Percentiles rank a stretch among this genome's conserved stretches.
Evolutionary conservation across 2,113 vertebrate genomes (phyloP).

Genomic region (Tetrax tetrax): DNA sequence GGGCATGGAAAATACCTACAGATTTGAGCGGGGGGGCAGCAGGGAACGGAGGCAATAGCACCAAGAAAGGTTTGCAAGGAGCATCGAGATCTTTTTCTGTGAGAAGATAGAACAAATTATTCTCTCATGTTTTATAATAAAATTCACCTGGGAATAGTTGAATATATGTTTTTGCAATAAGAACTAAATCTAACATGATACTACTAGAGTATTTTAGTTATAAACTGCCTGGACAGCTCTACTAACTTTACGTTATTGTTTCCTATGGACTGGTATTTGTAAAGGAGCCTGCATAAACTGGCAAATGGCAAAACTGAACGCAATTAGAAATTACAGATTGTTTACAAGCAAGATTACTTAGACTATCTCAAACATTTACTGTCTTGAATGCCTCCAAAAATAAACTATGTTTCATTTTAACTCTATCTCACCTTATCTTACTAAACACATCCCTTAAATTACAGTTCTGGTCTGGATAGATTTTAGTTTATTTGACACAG

Average conservation of each 20-base stretch:
- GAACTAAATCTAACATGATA: not conserved
- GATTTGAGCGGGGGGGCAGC: no score
- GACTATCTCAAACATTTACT: not conserved
- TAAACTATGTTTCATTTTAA: not conserved
- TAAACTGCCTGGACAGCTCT: not conserved
- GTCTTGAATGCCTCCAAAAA: not conserved
- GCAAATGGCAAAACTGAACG: not conserved
- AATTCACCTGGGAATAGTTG: not conserved
- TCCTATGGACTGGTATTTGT: not conserved
- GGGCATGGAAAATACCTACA: rapidly evolving
- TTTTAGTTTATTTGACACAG: not conserved
- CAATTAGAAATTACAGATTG: not conserved
- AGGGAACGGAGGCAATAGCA: not conserved
- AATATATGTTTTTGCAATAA: not conserved
- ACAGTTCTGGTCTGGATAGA: not conserved
- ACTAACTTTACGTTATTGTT: not conserved
- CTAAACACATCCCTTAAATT: not conserved
- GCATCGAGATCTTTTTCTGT: not conserved
- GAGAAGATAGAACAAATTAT: not conserved
- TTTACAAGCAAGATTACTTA: not conserved
- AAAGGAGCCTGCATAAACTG: not conserved
- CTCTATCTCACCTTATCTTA: not conserved
- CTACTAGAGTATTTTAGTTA: not conserved
- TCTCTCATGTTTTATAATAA: not conserved
- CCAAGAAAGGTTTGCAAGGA: no score